phyloP scores from a whole-genome alignment of 2,113 vertebrate genomes.

The Microtus richardsoni region DNA sequence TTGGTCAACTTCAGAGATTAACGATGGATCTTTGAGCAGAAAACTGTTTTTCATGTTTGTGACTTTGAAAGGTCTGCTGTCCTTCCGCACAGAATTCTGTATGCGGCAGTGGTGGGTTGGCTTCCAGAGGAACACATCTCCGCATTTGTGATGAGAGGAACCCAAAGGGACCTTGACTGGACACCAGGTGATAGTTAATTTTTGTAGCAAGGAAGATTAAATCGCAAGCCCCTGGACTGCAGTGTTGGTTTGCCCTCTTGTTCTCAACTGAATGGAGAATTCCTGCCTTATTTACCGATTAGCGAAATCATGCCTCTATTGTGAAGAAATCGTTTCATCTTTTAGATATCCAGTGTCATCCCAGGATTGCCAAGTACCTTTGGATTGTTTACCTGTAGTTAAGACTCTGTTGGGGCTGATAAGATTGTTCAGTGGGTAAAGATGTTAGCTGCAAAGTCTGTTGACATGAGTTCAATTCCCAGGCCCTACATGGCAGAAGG shows the following conservation, averaged over 20 bases:
- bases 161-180: constrained; percentile 37
- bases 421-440: not conserved
- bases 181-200: constrained; percentile 55
- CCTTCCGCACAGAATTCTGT: constrained; percentile 46
- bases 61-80: constrained; percentile 60
- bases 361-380: not conserved
- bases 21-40: not conserved
- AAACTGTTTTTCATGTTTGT: constrained; percentile 28
- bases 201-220: constrained; percentile 39
- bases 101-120: not conserved
- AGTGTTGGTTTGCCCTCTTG: constrained; percentile 45
- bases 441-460: too few species aligned
- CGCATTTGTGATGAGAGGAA: constrained; percentile 48
- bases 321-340: constrained; percentile 11
- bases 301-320: constrained; percentile 5
- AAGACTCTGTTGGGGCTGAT: not conserved
- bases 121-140: constrained; percentile 43
- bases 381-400: not conserved
- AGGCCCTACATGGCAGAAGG: not conserved
- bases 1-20: not conserved
- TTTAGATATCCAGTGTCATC: constrained; percentile 48
- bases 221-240: constrained; percentile 38
- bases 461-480: not conserved
- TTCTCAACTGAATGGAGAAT: constrained; percentile 43
- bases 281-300: constrained; percentile 31